Conservation (phyloP, 2,113 vertebrate species). For the Crypturellus undulatus region DNA sequence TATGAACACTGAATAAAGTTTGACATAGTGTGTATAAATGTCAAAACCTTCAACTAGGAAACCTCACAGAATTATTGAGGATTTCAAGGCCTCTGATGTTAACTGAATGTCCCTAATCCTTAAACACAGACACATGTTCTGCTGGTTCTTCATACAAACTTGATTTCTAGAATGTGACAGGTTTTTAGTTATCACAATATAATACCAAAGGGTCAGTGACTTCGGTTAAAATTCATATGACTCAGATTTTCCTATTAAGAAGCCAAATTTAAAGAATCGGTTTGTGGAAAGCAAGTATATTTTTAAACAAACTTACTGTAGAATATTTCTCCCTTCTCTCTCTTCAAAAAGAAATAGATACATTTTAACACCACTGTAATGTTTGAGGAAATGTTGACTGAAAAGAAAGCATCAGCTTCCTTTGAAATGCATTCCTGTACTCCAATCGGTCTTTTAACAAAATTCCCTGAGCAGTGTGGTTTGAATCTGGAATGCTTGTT, state of each 20-base stretch:
- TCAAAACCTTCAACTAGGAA: not conserved
- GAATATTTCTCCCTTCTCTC: not conserved
- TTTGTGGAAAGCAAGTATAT: not conserved
- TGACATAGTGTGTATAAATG: not conserved
- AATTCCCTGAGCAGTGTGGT: not conserved
- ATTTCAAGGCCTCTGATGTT: not conserved
- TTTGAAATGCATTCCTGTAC: not conserved
- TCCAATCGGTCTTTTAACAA: fast-evolving
- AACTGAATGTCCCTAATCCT: not conserved
- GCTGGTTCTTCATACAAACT: not conserved
- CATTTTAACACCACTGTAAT: not conserved
- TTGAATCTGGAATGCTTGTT: not conserved
- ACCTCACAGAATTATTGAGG: not conserved
- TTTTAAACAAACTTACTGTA: not conserved
- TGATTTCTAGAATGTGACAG: not conserved
- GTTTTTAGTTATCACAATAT: not conserved
- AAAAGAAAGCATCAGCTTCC: not conserved
- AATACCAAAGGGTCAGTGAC: not conserved
- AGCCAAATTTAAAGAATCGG: not conserved
- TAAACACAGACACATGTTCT: not conserved
- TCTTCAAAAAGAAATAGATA: not conserved
- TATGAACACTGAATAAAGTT: not conserved
- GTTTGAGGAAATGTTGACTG: not conserved
- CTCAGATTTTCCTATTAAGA: not conserved
- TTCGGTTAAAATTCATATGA: not conserved